phyloP scores from a whole-genome alignment of 1,140 invertebrate species.

The Penaeus chinensis region DNA sequence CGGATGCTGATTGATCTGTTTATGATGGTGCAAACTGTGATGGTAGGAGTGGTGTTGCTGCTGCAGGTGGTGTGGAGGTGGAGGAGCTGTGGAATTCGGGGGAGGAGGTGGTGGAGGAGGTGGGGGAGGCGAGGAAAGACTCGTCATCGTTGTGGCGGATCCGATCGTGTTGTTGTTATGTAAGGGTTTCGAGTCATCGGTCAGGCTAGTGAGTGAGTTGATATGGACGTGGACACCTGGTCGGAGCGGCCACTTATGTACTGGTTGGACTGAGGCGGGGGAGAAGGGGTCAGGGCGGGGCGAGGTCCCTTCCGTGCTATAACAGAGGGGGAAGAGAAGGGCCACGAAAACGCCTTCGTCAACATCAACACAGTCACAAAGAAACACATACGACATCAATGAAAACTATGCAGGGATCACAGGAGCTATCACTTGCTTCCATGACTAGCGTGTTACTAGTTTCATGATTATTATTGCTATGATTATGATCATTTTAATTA shows the following conservation, averaged over 20 bases:
- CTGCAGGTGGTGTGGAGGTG: conserved; percentile 26
- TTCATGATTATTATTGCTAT: no score
- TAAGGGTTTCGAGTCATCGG: conserved; percentile 76
- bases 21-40: conserved; percentile 27
- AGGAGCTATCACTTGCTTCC: no score
- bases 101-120: conserved; percentile 21
- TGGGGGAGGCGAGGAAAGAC: conserved; percentile 62
- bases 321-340: conserved; percentile 50
- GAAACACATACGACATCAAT: conserved; percentile 48
- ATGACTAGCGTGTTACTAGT: no score
- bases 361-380: conserved; percentile 48
- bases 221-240: conserved; percentile 89
- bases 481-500: no score
- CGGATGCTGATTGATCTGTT: conserved; percentile 12
- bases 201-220: conserved; percentile 67
- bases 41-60: conserved; percentile 41
- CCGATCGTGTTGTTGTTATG: conserved; percentile 66
- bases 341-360: conserved; percentile 31
- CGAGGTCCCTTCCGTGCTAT: conserved; percentile 57
- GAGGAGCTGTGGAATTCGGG: conserved; percentile 4
- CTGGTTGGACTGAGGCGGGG: conserved; percentile 64
- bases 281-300: conserved; percentile 47
- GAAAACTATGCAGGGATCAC: not conserved
- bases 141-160: conserved; percentile 55
- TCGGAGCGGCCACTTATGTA: conserved; percentile 84